Conservation (phyloP, 2,797 vertebrate species). For the Sciaenops ocellatus region DNA sequence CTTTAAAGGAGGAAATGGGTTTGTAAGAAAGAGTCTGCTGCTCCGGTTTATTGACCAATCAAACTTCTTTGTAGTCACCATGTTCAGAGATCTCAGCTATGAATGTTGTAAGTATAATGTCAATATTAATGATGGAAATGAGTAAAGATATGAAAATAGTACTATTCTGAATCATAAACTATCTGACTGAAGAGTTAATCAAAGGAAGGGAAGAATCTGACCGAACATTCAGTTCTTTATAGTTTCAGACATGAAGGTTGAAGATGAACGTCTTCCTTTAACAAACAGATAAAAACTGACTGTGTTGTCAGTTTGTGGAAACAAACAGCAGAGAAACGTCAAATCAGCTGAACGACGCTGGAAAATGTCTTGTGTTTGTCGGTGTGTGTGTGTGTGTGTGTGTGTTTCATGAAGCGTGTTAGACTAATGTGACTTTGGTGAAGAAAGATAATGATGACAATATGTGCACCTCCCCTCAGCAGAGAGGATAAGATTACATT, state of each 20-base stretch:
- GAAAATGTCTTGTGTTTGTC: neutral
- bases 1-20: too few species aligned
- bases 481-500: constrained; percentile 40
- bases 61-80: too few species aligned
- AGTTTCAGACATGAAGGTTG: neutral
- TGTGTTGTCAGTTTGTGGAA: constrained; percentile 27
- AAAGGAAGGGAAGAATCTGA: neutral
- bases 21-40: too few species aligned
- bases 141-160: too few species aligned
- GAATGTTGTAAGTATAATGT: too few species aligned
- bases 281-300: constrained; percentile 10
- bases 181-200: neutral
- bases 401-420: constrained; percentile 10
- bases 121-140: too few species aligned
- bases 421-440: constrained; percentile 40
- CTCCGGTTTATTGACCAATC: too few species aligned
- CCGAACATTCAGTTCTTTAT: neutral
- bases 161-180: neutral
- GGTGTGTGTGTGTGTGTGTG: neutral
- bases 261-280: neutral
- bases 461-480: neutral
- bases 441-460: constrained; percentile 20
- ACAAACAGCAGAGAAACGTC: constrained; percentile 34
- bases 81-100: too few species aligned
- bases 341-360: constrained; percentile 11